These are phyloP conservation scores for Charanyca ferruginea DNA, from an alignment of 2,888 invertebrate species.

Conservation along the genomic window DNA sequence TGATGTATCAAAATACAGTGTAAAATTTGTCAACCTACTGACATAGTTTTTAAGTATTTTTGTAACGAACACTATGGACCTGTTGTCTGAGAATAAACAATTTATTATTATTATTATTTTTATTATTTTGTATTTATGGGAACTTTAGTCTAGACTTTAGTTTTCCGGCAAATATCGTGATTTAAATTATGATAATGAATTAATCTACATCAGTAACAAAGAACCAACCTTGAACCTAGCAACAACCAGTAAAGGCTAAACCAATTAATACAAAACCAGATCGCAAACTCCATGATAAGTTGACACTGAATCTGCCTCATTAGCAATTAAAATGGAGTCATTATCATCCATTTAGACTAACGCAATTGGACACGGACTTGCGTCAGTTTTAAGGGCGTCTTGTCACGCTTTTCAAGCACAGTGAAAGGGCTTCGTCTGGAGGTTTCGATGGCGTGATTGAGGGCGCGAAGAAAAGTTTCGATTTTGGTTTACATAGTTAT, in stretches of 20 bases:
- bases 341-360: conserved; percentile 44
- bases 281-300: conserved; percentile 22
- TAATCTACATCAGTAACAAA: no score
- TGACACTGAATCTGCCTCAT: conserved; percentile 52
- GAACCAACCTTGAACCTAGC: no score
- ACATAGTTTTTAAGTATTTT: no score
- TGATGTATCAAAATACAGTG: no score
- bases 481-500: conserved; percentile 10
- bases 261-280: conserved; percentile 34
- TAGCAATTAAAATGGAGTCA: conserved; percentile 42
- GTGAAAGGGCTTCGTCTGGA: conserved; percentile 80
- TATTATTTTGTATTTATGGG: no score
- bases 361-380: conserved; percentile 55
- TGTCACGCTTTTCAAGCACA: conserved; percentile 75
- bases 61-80: no score
- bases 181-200: no score
- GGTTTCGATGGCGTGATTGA: conserved; percentile 61
- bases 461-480: conserved; percentile 28
- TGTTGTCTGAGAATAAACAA: no score
- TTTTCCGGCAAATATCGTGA: no score
- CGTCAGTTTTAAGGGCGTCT: conserved; percentile 63
- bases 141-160: no score
- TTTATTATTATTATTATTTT: no score
- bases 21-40: no score
- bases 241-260: conserved; percentile 32